A percentile compares a stretch with the other conserved stretches of the same genome.
Evolutionary conservation across 2,888 invertebrate genomes (phyloP).

Genomic region (Isoperla grammatica): DNA sequence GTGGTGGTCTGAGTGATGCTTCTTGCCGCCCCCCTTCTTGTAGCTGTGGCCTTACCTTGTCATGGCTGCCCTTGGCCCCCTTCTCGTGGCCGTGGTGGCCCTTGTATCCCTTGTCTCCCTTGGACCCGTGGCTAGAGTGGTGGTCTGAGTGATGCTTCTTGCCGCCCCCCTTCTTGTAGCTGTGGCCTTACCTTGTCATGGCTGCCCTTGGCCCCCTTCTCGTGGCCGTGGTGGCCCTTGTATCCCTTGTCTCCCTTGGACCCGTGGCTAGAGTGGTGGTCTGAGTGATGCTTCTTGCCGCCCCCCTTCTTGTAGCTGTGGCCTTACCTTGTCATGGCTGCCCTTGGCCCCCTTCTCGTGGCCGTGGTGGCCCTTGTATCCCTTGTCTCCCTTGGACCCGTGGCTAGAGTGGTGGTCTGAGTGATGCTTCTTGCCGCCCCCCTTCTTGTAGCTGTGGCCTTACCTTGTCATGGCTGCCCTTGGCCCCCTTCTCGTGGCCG

Average conservation of each 20-base stretch:
- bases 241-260: slow-evolving; percentile 80
- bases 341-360: slow-evolving; percentile 78
- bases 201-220: slow-evolving; percentile 73
- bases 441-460: slow-evolving; percentile 72
- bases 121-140: slow-evolving; percentile 67
- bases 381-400: slow-evolving; percentile 80
- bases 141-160: slow-evolving; percentile 66
- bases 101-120: slow-evolving; percentile 76
- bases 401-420: slow-evolving; percentile 80
- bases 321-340: slow-evolving; percentile 71
- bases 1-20: slow-evolving; percentile 63
- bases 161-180: slow-evolving; percentile 74
- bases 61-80: not conserved
- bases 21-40: slow-evolving; percentile 73
- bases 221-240: slow-evolving; percentile 72
- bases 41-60: slow-evolving; percentile 64
- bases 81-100: slow-evolving; percentile 57
- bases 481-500: slow-evolving; percentile 69
- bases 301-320: slow-evolving; percentile 76
- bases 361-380: slow-evolving; percentile 79
- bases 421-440: slow-evolving; percentile 79
- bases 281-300: slow-evolving; percentile 73
- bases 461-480: slow-evolving; percentile 59
- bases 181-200: slow-evolving; percentile 65
- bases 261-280: slow-evolving; percentile 78